Evolutionary conservation across 2,113 vertebrate genomes (phyloP).

Genomic region (Dolichallabes microphthalmus): DNA sequence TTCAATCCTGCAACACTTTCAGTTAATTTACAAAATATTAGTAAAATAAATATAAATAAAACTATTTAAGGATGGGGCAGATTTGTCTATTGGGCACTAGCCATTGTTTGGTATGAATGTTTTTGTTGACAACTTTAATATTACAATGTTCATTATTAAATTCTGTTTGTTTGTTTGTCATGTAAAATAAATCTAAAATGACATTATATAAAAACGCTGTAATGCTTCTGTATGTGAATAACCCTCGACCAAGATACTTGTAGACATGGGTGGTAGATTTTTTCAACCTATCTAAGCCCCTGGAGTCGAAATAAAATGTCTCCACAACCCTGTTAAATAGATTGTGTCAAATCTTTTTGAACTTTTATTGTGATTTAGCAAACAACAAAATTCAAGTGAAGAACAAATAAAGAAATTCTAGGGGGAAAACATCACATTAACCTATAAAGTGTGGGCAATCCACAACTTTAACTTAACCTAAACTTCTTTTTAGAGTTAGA

Average conservation of each 20-base stretch:
- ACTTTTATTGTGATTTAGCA: background rate
- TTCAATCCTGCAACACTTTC: constrained; percentile 20
- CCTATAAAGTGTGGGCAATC: background rate
- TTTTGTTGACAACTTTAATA: background rate
- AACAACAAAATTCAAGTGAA: background rate
- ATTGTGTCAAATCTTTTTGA: background rate
- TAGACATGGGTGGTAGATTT: background rate
- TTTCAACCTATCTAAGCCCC: background rate
- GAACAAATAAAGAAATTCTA: background rate
- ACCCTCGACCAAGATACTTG: background rate
- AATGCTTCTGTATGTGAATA: constrained; percentile 19
- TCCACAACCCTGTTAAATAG: background rate
- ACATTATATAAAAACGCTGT: background rate
- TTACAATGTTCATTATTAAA: background rate
- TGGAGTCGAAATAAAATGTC: background rate
- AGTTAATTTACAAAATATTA: constrained; percentile 20
- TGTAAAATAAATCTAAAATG: background rate
- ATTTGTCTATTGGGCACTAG: constrained; percentile 22
- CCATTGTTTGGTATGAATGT: background rate
- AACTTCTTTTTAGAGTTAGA: too few species aligned
- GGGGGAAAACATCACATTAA: background rate
- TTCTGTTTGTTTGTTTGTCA: constrained; percentile 3
- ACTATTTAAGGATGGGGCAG: constrained; percentile 42
- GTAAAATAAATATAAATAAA: background rate
- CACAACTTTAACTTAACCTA: background rate